Evolutionary conservation across 2,797 vertebrate genomes (phyloP), one percentile per base, ranked within the genome.

Genomic region (Oreortyx pictus): DNA sequence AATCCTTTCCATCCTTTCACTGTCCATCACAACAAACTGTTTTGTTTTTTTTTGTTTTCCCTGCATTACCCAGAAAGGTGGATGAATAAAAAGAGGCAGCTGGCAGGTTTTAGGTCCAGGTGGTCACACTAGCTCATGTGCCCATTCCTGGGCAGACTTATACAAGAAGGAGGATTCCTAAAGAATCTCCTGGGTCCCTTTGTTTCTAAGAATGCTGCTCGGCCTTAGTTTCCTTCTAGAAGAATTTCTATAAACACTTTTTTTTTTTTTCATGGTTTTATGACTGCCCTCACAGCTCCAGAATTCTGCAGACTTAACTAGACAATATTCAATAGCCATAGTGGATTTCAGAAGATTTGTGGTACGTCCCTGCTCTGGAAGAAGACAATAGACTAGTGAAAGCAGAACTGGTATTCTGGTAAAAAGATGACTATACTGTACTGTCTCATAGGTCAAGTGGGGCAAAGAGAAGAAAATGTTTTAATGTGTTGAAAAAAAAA

Each of bases 301-400:
- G 49, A 27, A 90, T 78, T 78, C 83, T 90, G 81, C 70, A 78
- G 57, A 60, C 73, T 76, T 65, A 86, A 47, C 83, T 52, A 60
- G 85, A 77, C 66, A 62, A 31, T n/a, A 74, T 77, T 92, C 72
- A 94, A 74, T 50, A 92, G 61, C 41, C 65, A 46, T 18, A 82
- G 60, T 22, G 24, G 70, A 91, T 82, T 71, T 91, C 68, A 27
- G 73, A 90, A 76, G 83, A 96, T 85, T 76, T 96, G 77, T 83
- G 84, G n/a, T 19, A 44, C 22, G 52, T 43, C 83, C 35, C 43
- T 85, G 54, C 52, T 93, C 44, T 73, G 78, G 4, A 0, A 56
- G 41, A 93, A 96, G 75, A 95, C 82, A 91, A 92, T 77, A 44
- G 54, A 24, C 61, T 57, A 94, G n/a, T 33, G 35, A 89, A 93